Percentiles rank a stretch among this genome's conserved stretches.
Evolutionary conservation across 2,797 vertebrate genomes (phyloP).

Genomic region (Erethizon dorsatum): DNA sequence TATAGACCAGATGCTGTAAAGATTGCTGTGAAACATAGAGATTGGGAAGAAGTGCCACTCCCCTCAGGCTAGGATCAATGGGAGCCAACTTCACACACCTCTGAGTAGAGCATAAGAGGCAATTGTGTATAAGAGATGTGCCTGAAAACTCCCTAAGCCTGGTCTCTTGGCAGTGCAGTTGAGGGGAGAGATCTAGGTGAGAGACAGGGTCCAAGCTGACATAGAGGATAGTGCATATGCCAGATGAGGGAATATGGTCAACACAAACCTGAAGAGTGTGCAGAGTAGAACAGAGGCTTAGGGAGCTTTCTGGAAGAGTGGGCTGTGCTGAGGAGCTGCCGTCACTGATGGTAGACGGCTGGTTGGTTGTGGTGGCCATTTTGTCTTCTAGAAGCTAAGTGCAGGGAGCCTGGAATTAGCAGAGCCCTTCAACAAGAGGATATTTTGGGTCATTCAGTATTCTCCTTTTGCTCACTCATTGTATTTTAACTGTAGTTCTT

Average conservation of each 20-base stretch:
- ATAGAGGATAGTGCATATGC: no score
- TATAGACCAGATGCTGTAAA: neutral
- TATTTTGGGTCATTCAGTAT: neutral
- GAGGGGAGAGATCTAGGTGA: neutral
- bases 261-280: neutral
- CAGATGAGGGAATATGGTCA: neutral
- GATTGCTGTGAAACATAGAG: neutral
- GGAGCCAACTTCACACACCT: neutral
- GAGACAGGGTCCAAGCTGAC: neutral
- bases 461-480: neutral
- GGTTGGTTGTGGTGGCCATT: neutral
- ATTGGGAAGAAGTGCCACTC: neutral
- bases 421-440: neutral
- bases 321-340: neutral
- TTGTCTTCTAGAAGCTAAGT: neutral
- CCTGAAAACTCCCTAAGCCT: neutral
- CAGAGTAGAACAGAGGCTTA: neutral
- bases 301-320: neutral
- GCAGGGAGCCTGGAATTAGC: neutral
- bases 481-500: neutral
- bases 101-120: neutral
- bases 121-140: neutral
- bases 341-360: fast-evolving
- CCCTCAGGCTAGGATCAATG: fast-evolving
- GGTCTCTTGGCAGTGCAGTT: neutral